Evolutionary conservation across 1,140 invertebrate species (phyloP).

Genomic region (Battus philenor): DNA sequence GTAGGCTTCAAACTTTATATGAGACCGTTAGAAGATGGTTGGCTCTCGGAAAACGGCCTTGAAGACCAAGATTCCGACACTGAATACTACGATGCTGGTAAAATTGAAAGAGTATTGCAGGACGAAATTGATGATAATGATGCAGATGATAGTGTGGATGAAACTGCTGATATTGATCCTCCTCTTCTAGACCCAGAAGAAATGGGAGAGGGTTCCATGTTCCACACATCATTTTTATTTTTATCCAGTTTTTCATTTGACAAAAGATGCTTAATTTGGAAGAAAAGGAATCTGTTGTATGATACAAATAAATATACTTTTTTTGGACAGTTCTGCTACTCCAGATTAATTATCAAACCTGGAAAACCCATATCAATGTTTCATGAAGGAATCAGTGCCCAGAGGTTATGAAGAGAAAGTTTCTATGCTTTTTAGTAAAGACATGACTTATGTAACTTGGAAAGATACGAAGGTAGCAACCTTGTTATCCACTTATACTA

Average conservation of each 20-base stretch:
- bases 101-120: background rate
- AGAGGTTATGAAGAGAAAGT: constrained; percentile 37
- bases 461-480: constrained; percentile 54
- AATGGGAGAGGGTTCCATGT: too few relatives aligned
- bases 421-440: constrained; percentile 23
- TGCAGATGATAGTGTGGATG: background rate
- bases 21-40: background rate
- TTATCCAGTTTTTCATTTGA: too few relatives aligned
- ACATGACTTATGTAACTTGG: background rate
- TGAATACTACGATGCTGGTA: background rate
- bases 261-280: too few relatives aligned
- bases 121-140: background rate
- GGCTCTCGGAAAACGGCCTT: background rate
- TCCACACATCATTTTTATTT: too few relatives aligned
- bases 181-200: background rate
- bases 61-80: background rate
- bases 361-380: too few relatives aligned
- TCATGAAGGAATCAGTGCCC: constrained; percentile 24
- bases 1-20: background rate
- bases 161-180: too few relatives aligned
- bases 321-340: too few relatives aligned
- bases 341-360: too few relatives aligned
- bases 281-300: too few relatives aligned
- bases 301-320: too few relatives aligned
- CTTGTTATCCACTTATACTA: constrained; percentile 19